These are phyloP conservation scores for Lithophane ornitopus DNA, from an alignment of 2,888 invertebrate species.

Conservation along the genomic window DNA sequence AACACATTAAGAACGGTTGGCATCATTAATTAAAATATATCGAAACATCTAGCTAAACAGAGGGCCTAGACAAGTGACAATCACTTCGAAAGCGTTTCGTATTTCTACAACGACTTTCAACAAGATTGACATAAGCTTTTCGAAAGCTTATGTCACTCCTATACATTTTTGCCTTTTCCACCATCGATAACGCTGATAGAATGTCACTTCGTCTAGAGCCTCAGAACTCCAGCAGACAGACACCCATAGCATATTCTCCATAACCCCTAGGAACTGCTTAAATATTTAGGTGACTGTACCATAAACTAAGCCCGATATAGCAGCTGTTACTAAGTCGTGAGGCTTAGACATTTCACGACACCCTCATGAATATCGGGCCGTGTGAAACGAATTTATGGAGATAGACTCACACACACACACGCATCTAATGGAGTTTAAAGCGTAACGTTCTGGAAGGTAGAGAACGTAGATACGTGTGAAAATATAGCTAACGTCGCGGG, in stretches of 20 bases:
- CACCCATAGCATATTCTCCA: not conserved
- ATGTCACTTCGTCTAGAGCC: too few species aligned
- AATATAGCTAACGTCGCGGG: not conserved
- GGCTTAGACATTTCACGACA: constrained; percentile 29
- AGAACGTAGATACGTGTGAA: not conserved
- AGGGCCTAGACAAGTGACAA: too few species aligned
- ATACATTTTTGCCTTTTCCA: too few species aligned
- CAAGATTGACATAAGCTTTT: too few species aligned
- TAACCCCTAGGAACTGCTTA: not conserved
- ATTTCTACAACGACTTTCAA: too few species aligned
- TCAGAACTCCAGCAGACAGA: not conserved
- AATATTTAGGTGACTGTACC: constrained; percentile 33
- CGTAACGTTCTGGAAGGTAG: constrained; percentile 44
- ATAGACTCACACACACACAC: constrained; percentile 39
- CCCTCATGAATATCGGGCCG: constrained; percentile 53
- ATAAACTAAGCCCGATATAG: constrained; percentile 30
- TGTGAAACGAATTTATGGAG: constrained; percentile 58
- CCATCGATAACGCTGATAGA: too few species aligned
- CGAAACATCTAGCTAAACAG: too few species aligned
- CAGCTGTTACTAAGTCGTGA: constrained; percentile 33
- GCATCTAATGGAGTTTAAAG: constrained; percentile 50
- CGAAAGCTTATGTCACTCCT: too few species aligned
- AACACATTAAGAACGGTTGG: too few species aligned
- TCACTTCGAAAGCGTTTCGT: too few species aligned
- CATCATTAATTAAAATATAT: too few species aligned